Conservation (phyloP, 92 coral and sea anemone species). For the Epizoanthus scotinus region DNA sequence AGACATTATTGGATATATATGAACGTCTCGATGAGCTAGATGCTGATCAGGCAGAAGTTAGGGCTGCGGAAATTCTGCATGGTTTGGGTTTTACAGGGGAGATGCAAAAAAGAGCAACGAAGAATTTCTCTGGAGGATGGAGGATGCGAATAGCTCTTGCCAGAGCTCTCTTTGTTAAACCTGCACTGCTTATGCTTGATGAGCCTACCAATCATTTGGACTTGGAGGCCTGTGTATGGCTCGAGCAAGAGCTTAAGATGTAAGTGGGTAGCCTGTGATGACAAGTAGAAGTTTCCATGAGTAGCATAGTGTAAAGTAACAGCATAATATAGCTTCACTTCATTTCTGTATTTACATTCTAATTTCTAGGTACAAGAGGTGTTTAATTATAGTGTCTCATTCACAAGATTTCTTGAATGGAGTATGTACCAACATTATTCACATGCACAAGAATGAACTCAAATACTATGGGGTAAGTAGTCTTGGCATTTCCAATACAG, state of each 20-base stretch:
- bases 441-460: slow-evolving; percentile 75
- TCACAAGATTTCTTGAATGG: slow-evolving; percentile 99
- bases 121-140: slow-evolving; percentile 99
- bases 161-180: slow-evolving; percentile 91
- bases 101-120: slow-evolving; percentile 88
- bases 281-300: background rate
- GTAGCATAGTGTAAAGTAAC: no score
- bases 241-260: slow-evolving; percentile 93
- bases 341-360: background rate
- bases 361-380: slow-evolving; percentile 84
- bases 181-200: slow-evolving; percentile 86
- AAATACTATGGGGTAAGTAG: slow-evolving; percentile 90
- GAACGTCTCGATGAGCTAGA: slow-evolving; percentile 97
- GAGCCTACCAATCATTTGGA: slow-evolving; percentile 98
- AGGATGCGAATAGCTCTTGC: slow-evolving; percentile 97
- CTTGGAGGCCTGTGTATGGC: slow-evolving; percentile 99
- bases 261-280: slow-evolving; percentile 36
- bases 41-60: slow-evolving; percentile 84
- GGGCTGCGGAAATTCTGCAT: slow-evolving; percentile 91
- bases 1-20: slow-evolving; percentile 87
- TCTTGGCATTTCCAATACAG: background rate
- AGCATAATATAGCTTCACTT: no score
- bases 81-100: slow-evolving; percentile 92
- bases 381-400: slow-evolving; percentile 89
- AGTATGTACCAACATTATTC: slow-evolving; percentile 95